Evolutionary conservation across 35 echinoderm and acorn worm genomes (phyloP), one percentile per base, ranked within the genome.

Genomic region (Chiridota heheva): DNA sequence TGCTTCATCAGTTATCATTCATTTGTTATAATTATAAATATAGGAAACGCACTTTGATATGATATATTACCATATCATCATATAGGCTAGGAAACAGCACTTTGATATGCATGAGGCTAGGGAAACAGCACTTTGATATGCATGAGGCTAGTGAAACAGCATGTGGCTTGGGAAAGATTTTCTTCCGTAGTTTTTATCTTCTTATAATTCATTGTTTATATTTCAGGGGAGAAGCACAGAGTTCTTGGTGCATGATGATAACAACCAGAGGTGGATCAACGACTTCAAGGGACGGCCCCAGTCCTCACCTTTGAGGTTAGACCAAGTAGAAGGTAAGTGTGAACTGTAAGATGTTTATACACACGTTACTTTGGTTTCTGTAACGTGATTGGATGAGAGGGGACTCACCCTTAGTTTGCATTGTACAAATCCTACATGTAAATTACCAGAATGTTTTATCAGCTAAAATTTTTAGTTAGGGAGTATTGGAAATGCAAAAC

Each of bases 271-370:
- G 65, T 98, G 95, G 95, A 56, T 98, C 34, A 86, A 78, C 75
- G 95, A 98, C 12, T 98, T 98, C 76, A 74, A 73, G 27, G 86
- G 83, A 29, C 88, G 89, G 53, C 95, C 95, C 6, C 92, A 84
- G 69, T 87, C 95, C 1, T 83, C 84, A 49, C 95, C 95, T 46
- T 63, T 91, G 37, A 88, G 81, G 40, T 39, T 98, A 20, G 85
- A 91, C 31, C 57, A 78, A 16, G 81, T 98, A 13, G 95, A 92
- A 58, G 80, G 95, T 98, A 76, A 88, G 78, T 71, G 47, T 33
- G 10, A 40, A 67, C 3, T 43, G 42, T 43, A 45, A 42, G n/a
- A n/a, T n/a, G n/a, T n/a, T n/a, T n/a, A n/a, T n/a, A n/a, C n/a
- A n/a, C n/a, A n/a, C n/a, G n/a, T n/a, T n/a, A n/a, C n/a, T n/a